A percentile compares a stretch with the other conserved stretches of the same genome.
phyloP scores from a whole-genome alignment of 2,113 vertebrate species.

The Gymnobelideus leadbeateri region DNA sequence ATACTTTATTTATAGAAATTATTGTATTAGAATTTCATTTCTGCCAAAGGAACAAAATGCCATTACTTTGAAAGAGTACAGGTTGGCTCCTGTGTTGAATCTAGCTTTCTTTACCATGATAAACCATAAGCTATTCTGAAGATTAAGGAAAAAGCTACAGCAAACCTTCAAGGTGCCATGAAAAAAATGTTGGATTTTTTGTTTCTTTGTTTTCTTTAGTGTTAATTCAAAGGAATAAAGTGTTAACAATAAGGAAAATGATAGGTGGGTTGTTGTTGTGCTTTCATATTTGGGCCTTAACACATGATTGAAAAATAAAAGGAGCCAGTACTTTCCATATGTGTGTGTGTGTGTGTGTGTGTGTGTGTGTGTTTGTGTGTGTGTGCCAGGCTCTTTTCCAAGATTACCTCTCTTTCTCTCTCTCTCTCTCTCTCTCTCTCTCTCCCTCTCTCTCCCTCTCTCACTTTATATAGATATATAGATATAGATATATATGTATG shows the following conservation, averaged over 20 bases:
- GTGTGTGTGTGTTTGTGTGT: too few species aligned
- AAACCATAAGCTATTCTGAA: background rate
- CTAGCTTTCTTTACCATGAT: background rate
- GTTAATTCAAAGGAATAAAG: background rate
- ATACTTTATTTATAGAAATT: constrained; percentile 27
- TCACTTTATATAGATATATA: too few species aligned
- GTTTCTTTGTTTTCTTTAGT: background rate
- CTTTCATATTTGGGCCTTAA: background rate
- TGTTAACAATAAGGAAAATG: background rate
- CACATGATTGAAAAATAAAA: background rate
- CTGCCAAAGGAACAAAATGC: background rate
- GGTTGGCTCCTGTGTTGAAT: background rate
- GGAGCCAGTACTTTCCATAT: too few species aligned
- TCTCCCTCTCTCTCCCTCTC: too few species aligned
- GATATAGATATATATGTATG: too few species aligned
- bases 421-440: too few species aligned
- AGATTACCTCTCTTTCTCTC: too few species aligned
- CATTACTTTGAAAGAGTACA: background rate
- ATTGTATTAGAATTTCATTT: background rate
- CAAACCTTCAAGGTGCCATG: background rate
- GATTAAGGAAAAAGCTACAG: background rate
- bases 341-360: too few species aligned
- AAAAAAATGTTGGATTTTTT: background rate
- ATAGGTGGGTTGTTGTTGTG: background rate
- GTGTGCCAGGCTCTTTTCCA: too few species aligned